Evolutionary conservation across 1,140 invertebrate species (phyloP).

Genomic region (Zaprionus vittiger): DNA sequence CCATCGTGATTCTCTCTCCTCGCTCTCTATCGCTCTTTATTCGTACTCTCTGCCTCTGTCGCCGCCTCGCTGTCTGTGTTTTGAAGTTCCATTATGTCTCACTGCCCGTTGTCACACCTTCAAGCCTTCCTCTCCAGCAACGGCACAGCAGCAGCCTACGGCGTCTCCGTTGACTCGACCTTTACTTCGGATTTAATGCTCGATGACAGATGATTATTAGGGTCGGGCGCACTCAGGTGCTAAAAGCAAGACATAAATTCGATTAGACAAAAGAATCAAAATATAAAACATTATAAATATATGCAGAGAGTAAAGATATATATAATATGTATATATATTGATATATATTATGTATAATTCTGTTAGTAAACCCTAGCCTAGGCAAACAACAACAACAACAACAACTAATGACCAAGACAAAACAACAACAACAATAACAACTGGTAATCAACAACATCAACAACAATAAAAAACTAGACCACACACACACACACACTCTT

Average conservation of each 20-base stretch:
- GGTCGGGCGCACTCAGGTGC: slow-evolving; percentile 84
- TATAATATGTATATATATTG: slow-evolving; percentile 20
- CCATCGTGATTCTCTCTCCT: not conserved
- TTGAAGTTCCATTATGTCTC: slow-evolving; percentile 43
- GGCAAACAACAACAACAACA: slow-evolving; percentile 41
- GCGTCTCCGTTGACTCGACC: slow-evolving; percentile 83
- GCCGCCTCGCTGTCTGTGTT: slow-evolving; percentile 22
- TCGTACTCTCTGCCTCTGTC: slow-evolving; percentile 9
- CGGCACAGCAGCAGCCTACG: slow-evolving; percentile 56
- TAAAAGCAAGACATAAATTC: slow-evolving; percentile 64
- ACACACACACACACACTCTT: slow-evolving; percentile 48
- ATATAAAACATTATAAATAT: slow-evolving; percentile 10
- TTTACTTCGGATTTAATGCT: slow-evolving; percentile 75
- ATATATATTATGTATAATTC: slow-evolving; percentile 15
- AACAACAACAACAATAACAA: slow-evolving; percentile 33
- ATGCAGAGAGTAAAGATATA: slow-evolving; percentile 12
- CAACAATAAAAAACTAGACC: slow-evolving; percentile 53
- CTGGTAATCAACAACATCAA: slow-evolving; percentile 52
- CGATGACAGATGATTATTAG: slow-evolving; percentile 84
- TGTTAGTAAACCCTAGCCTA: slow-evolving; percentile 68
- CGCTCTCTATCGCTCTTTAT: slow-evolving; percentile 2
- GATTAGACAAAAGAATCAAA: slow-evolving; percentile 40
- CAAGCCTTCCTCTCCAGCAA: slow-evolving; percentile 42
- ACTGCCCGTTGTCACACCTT: slow-evolving; percentile 66
- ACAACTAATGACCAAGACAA: slow-evolving; percentile 54